Base-by-base conservation (phyloP, 2,113 vertebrate species). In the Phocoena phocoena region DNA sequence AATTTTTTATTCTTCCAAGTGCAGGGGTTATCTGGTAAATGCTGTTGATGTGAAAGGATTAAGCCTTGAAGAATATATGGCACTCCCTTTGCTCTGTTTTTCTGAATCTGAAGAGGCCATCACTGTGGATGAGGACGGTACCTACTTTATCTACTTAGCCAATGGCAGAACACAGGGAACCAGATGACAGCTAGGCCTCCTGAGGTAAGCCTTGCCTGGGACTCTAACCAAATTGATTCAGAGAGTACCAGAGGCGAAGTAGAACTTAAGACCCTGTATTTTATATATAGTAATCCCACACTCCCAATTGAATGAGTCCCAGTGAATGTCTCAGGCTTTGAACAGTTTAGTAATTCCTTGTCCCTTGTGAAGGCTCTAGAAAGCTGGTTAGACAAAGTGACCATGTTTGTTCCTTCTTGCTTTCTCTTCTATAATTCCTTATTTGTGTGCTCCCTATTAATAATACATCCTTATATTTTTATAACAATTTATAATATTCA, bases 1-100 rank as follows among this genome's bases (percentile, higher is more conserved):
- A 60, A 53, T 50, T 82, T 94, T 91, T 97, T 36, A 70, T 76
- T 85, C 62, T 81, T 85, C 11, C 15, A 88, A 76, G 70, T 63
- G 23, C 25, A 58, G 5, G 33, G 31, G 80, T 76, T 70, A 31
- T 79, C 70, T 80, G 13, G 0, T 26, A 74, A 74, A 12, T 6
- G 36, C 31, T 47, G 6, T 18, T 74, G 5, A 3, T 76, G 33
- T 74, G 53, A 90, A 91, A 44, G 28, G 3, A 3, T 11, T 87
- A 65, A 60, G 8, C 20, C 36, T 74, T 70, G 11, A 81, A 90
- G 15, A 83, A 60, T 17, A 4, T 23, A 9, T 20, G 1, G 8
- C 82, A 33, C 1, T 21, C 17, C 21, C 44, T 8, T 93, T 80
- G 60, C 44, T 60, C 3, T 6, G 50, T 76, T 76, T 68, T 41